Percentiles rank a stretch among this genome's conserved stretches.
Conservation (phyloP, 2,888 invertebrate genomes). For the Cinara cedri region DNA sequence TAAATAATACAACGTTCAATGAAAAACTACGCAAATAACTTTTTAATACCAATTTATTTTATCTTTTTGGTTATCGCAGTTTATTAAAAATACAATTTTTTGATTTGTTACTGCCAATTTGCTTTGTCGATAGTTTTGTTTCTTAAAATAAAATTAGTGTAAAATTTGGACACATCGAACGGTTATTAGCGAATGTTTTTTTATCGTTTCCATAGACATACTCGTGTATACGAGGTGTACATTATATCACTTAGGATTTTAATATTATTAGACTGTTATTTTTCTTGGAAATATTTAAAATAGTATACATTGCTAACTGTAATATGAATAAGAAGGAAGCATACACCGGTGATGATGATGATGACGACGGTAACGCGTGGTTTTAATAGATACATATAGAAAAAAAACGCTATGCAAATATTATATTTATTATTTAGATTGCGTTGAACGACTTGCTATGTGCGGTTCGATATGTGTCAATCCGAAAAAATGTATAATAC, state of each 20-base stretch:
- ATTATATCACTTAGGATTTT: neutral
- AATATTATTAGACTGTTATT: neutral
- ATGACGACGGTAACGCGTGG: neutral
- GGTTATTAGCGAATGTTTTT: too few relatives aligned
- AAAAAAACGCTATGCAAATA: neutral
- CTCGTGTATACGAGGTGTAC: neutral
- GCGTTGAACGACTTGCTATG: neutral
- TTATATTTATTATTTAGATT: neutral
- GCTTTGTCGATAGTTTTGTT: too few relatives aligned
- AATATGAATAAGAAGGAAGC: neutral
- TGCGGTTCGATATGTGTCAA: conserved; percentile 12
- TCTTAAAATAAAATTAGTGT: too few relatives aligned
- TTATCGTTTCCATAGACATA: neutral
- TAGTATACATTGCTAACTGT: too few relatives aligned
- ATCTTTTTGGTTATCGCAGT: too few relatives aligned
- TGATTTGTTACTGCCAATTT: too few relatives aligned
- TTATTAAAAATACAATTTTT: too few relatives aligned
- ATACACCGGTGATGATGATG: neutral
- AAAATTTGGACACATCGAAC: too few relatives aligned
- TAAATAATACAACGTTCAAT: too few relatives aligned
- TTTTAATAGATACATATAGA: neutral
- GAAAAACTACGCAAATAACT: too few relatives aligned
- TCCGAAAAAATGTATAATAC: neutral
- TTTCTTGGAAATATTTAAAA: neutral
- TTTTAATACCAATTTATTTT: too few relatives aligned